These are phyloP conservation scores for Azemiops feae DNA, from an alignment of 2,113 vertebrate genomes.

Conservation along the genomic window DNA sequence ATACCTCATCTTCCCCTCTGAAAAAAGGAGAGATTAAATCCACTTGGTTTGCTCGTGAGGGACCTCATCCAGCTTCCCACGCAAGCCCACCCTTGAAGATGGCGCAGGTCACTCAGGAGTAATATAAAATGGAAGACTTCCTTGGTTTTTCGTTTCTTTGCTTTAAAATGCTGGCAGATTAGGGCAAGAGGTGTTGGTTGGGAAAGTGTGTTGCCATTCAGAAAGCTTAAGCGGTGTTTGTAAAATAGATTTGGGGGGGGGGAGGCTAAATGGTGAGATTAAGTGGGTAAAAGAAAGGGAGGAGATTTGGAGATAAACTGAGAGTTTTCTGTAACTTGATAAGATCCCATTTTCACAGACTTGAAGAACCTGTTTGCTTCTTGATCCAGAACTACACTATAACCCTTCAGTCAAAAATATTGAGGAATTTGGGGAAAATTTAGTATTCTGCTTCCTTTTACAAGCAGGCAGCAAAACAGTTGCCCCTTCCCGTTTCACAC, in stretches of 20 bases:
- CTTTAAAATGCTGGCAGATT: constrained; percentile 10
- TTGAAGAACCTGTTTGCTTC: not conserved
- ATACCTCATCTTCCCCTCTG: not conserved
- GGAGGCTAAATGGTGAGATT: constrained; percentile 11
- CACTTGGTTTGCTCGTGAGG: not conserved
- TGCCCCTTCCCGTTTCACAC: not conserved
- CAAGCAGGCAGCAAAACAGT: not conserved
- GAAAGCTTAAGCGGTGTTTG: not conserved
- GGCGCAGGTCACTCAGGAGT: not conserved
- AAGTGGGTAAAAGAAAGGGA: not conserved
- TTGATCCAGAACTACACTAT: not conserved
- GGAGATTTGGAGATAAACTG: constrained; percentile 1
- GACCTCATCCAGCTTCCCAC: not conserved
- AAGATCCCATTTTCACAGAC: not conserved
- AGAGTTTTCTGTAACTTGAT: not conserved
- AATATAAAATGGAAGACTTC: not conserved
- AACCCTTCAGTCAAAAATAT: not conserved
- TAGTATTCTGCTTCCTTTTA: not conserved
- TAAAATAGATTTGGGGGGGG: constrained; percentile 5
- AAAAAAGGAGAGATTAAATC: not conserved
- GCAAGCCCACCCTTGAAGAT: constrained; percentile 10
- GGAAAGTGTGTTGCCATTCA: constrained; percentile 3
- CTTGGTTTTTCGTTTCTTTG: constrained; percentile 3
- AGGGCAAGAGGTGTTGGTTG: not conserved
- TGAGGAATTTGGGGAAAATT: not conserved